phyloP scores from a whole-genome alignment of 64 coral and sea anemone species.

The Dendronephthya gigantea region DNA sequence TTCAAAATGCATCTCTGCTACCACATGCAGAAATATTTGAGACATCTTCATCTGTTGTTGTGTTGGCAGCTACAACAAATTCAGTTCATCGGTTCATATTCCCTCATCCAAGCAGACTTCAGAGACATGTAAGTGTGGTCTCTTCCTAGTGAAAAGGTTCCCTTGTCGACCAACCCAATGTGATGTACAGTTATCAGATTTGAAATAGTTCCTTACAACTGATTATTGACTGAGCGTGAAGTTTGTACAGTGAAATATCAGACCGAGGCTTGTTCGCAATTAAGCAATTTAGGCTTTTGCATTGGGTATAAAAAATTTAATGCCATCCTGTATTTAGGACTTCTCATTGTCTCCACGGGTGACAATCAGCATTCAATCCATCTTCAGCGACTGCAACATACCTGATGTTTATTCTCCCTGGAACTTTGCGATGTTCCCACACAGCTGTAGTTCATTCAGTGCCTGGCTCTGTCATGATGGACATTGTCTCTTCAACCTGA shows the following conservation, averaged over 20 bases:
- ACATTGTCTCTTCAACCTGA: slow-evolving; percentile 69
- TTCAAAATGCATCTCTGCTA: slow-evolving; percentile 53
- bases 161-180: too few species aligned
- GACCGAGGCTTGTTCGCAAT: too few species aligned
- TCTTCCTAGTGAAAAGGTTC: not conserved
- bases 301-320: too few species aligned
- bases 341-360: slow-evolving; percentile 48
- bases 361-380: slow-evolving; percentile 49
- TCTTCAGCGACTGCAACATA: slow-evolving; percentile 49
- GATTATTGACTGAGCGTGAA: too few species aligned
- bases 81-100: slow-evolving; percentile 75
- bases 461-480: slow-evolving; percentile 97
- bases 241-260: too few species aligned
- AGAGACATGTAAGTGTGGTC: slow-evolving; percentile 64
- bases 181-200: not conserved
- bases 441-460: slow-evolving; percentile 47
- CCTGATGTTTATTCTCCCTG: slow-evolving; percentile 47
- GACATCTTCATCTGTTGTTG: slow-evolving; percentile 45
- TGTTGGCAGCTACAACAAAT: slow-evolving; percentile 75
- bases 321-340: slow-evolving; percentile 22
- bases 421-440: slow-evolving; percentile 72
- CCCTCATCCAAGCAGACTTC: slow-evolving; percentile 64
- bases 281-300: not conserved
- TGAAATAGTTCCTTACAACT: too few species aligned
- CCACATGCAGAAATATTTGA: slow-evolving; percentile 74